phyloP scores from a whole-genome alignment of 2,797 vertebrate species.

The Enteromius treurensis region DNA sequence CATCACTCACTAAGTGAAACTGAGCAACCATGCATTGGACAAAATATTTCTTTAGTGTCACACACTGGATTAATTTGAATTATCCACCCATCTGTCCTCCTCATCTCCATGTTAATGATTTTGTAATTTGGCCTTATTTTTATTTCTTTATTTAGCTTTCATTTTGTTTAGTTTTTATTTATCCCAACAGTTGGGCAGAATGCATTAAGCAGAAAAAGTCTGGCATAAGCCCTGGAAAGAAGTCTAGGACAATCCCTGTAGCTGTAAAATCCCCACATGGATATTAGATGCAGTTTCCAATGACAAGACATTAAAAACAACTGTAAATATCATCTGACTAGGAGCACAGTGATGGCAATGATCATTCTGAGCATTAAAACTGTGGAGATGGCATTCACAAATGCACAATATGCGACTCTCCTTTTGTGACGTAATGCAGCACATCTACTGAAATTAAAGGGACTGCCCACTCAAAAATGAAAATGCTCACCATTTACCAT shows the following conservation, averaged over 20 bases:
- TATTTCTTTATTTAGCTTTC: not conserved
- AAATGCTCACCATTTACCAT: not conserved
- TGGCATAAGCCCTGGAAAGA: constrained; percentile 1
- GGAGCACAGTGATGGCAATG: not conserved
- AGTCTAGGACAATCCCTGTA: not conserved
- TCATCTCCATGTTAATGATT: not conserved
- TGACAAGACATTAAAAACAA: constrained; percentile 10
- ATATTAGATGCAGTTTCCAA: not conserved
- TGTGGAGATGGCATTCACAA: not conserved
- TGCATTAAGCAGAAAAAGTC: not conserved
- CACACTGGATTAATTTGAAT: not conserved
- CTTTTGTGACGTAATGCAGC: constrained; percentile 13
- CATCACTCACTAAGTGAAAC: not conserved
- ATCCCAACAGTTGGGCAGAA: constrained; percentile 6
- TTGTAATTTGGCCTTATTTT: not conserved
- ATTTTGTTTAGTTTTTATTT: not conserved
- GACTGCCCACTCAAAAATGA: not conserved
- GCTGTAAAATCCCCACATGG: constrained; percentile 3
- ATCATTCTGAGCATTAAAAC: constrained; percentile 7
- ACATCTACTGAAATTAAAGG: constrained; percentile 20
- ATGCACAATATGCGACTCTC: not conserved
- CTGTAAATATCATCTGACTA: not conserved
- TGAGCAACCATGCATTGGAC: not conserved
- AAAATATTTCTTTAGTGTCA: not conserved
- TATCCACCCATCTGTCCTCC: not conserved